Percentiles rank a stretch among this genome's conserved stretches.
phyloP scores from a whole-genome alignment of 2,888 invertebrate species.

The Polia nebulosa region DNA sequence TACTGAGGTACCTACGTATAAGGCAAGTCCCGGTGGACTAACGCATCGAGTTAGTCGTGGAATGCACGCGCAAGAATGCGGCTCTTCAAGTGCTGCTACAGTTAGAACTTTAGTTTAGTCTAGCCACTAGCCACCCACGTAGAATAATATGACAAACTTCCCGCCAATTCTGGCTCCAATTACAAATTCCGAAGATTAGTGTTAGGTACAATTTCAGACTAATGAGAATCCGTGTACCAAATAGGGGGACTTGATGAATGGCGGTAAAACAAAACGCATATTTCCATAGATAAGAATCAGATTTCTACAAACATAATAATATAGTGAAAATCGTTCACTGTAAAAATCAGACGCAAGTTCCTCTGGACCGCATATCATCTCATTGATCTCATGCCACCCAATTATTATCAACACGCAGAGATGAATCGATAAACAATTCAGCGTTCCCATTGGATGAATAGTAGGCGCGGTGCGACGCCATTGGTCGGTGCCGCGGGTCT shows the following conservation, averaged over 20 bases:
- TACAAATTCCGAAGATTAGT: slow-evolving; percentile 59
- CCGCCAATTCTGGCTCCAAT: slow-evolving; percentile 57
- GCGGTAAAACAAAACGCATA: slow-evolving; percentile 30
- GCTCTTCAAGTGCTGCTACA: slow-evolving; percentile 46
- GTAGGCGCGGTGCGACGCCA: slow-evolving; percentile 76
- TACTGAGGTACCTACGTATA: slow-evolving; percentile 28
- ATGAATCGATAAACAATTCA: slow-evolving; percentile 78
- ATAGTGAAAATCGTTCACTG: slow-evolving; percentile 42
- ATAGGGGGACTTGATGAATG: slow-evolving; percentile 3
- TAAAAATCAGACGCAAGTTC: slow-evolving; percentile 58
- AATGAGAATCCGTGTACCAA: slow-evolving; percentile 38
- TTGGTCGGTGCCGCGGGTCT: slow-evolving; percentile 74
- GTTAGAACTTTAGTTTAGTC: slow-evolving; percentile 50
- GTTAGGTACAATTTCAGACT: slow-evolving; percentile 53
- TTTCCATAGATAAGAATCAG: slow-evolving; percentile 55
- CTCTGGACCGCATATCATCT: slow-evolving; percentile 64
- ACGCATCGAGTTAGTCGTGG: slow-evolving; percentile 35
- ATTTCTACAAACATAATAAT: slow-evolving; percentile 23
- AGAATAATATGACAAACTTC: slow-evolving; percentile 49
- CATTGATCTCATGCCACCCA: slow-evolving; percentile 65
- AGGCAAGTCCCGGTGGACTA: slow-evolving; percentile 57
- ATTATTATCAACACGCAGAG: slow-evolving; percentile 70
- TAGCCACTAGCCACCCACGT: slow-evolving; percentile 56
- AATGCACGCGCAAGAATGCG: slow-evolving; percentile 65
- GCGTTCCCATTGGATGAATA: slow-evolving; percentile 75